Evolutionary conservation across 92 coral and sea anemone species (phyloP), one percentile per base, ranked within the genome.

Genomic region (Zoanthus sansibaricus): DNA sequence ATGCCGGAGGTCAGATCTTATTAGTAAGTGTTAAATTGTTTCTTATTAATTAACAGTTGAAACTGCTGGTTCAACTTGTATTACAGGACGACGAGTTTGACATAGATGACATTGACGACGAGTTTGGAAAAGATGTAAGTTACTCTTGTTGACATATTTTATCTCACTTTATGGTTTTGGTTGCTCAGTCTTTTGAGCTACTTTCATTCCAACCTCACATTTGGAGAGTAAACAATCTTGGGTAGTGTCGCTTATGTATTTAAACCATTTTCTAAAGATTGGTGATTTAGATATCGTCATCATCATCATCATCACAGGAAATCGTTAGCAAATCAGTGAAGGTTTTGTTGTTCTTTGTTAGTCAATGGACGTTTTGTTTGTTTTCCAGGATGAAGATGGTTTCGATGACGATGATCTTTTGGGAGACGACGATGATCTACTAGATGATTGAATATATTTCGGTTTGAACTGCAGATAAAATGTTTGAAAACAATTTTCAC

Each of bases 11-110:
- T 49, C 12, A 49, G 55, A 49, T 49, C 7, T 5, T 9, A 49
- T 49, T 49, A 3, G 9, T 7, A 18, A 46, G 20, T 72, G 73
- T 66, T 52, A 55, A 62, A 5, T 25, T 76, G 49, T 56, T 79
- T 79, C 84, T 79, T 79, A 25, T 64, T 79, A 25, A 79, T 79
- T 79, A 79, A 79, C 84, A 79, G 84, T 79, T 79, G 84, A 79
- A 79, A 79, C 84, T 79, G 45, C 84, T 79, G 84, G 84, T 64
- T 79, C 84, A 79, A 79, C 84, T 79, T 79, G 74, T 79, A 62
- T 79, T 79, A 80, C 85, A 80, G 85, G 85, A 80, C 75, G 85
- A 80, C 64, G 85, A 80, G 56, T 80, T 80, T 66, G 85, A 80
- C 15, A 80, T 80, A 18, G 85, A 80, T 10, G 85, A 80, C 85